A percentile compares a stretch with the other conserved stretches of the same genome.
These are phyloP conservation scores for Trypoxylus dichotomus DNA, from an alignment of 1,140 invertebrate species.

Conservation along the genomic window DNA sequence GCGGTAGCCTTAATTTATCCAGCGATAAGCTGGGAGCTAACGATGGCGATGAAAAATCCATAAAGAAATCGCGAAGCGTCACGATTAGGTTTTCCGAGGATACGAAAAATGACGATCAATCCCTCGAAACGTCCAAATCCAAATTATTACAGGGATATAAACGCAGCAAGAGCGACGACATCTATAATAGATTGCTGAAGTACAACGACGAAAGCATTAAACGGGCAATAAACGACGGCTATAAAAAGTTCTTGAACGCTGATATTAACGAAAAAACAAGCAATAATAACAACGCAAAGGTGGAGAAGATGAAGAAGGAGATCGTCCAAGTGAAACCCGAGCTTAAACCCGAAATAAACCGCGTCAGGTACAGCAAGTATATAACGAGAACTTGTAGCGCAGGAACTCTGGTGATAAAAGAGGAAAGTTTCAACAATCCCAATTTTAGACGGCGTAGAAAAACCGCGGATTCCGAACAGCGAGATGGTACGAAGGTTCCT, in stretches of 20 bases:
- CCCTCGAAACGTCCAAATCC: not conserved
- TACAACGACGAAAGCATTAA: constrained; percentile 42
- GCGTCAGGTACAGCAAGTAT: constrained; percentile 44
- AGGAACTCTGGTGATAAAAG: constrained; percentile 55
- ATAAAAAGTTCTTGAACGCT: constrained; percentile 39
- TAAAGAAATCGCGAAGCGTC: constrained; percentile 33
- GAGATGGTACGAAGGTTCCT: not conserved
- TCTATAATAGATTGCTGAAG: constrained; percentile 41
- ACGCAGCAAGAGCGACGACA: constrained; percentile 40
- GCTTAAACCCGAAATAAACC: constrained; percentile 27
- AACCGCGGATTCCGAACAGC: not conserved
- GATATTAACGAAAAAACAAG: not conserved
- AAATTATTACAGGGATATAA: constrained; percentile 19
- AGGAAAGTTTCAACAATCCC: constrained; percentile 54
- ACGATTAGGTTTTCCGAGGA: not conserved
- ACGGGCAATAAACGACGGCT: constrained; percentile 43
- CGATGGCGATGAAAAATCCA: not conserved
- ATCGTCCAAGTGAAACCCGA: not conserved
- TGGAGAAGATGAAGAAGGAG: constrained; percentile 2
- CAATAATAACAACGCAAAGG: not conserved
- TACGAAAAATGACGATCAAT: not conserved
- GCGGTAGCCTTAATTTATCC: not conserved
- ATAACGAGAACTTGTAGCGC: constrained; percentile 55
- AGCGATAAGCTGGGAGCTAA: not conserved
- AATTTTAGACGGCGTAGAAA: constrained; percentile 45